phyloP scores from a whole-genome alignment of 2,113 vertebrate species.

The Mohoua ochrocephala region DNA sequence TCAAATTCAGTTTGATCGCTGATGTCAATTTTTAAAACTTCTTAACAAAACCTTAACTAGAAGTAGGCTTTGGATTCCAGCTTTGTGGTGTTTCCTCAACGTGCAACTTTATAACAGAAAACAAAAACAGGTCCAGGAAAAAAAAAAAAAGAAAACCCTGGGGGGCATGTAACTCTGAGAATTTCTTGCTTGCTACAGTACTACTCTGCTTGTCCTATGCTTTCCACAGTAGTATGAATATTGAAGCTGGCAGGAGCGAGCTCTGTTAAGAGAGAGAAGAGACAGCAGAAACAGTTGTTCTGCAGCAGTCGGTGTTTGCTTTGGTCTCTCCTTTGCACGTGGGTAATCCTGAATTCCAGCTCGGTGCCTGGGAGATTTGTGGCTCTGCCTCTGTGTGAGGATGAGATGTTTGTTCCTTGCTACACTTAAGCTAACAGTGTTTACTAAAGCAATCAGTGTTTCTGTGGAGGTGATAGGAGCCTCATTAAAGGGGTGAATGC shows the following conservation, averaged over 20 bases:
- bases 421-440: not conserved
- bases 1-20: not conserved
- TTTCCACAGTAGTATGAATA: not conserved
- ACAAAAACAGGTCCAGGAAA: not conserved
- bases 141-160: not conserved
- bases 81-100: not conserved
- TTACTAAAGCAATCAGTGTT: not conserved
- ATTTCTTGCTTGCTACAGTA: not conserved
- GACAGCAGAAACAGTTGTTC: not conserved
- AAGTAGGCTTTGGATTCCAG: not conserved
- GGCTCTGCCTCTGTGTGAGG: not conserved
- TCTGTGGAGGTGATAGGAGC: not conserved
- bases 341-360: not conserved
- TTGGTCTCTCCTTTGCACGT: not conserved
- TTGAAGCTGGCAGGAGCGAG: not conserved
- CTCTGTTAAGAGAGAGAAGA: not conserved
- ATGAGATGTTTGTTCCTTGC: not conserved
- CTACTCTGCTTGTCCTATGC: not conserved
- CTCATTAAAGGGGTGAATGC: not conserved
- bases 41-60: not conserved
- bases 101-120: not conserved
- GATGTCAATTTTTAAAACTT: not conserved
- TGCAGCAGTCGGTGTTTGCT: not conserved
- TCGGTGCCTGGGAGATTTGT: not conserved
- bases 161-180: not conserved